Evolutionary conservation across 2,888 invertebrate species (phyloP), one percentile per base, ranked within the genome.

Genomic region (Galerucella calmariensis): DNA sequence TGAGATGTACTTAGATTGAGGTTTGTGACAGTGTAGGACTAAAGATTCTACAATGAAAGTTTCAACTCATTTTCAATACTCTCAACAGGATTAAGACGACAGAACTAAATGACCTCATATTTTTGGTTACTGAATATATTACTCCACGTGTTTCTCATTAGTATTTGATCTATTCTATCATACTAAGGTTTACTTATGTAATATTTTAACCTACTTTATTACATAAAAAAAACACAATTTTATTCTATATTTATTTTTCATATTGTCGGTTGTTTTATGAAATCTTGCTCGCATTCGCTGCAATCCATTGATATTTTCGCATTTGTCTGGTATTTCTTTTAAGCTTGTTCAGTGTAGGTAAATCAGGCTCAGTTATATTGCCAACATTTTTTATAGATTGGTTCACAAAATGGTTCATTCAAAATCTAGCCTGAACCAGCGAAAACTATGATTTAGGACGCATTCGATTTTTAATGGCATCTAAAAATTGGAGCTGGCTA

Each of bases 21-120:
- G 56, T 56, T 56, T 20, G 56, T 56, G 56, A 56, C 56, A 56
- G 56, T 56, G 16, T 56, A 56, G 56, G 56, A 56, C 56, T 56
- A 8, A 16, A 16, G 56, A 56, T 56, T 20, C 20, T 16, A 20
- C 16, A 16, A 56, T 56, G 2, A 6, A 56, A 10, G 56, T 20
- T 20, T 20, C 5, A 56, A 16, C n/a, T 56, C 10, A n/a, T 16
- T 16, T 16, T 56, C 20, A 12, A 11, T 48, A 12, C 10, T 56
- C 20, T 56, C 16, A 20, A 0, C 10, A 56, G 56, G 5, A 20
- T 56, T 1, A 16, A 56, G 16, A 56, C n/a, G n/a, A 12, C 51
- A 8, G 2, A 51, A 51, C n/a, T n/a, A 51, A 51, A n/a, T 14
- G 51, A n/a, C 8, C n/a, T 51, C n/a, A 51, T 51, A 51, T 51